phyloP scores from a whole-genome alignment of 2,113 vertebrate genomes.

The Gorsachius goisagi region DNA sequence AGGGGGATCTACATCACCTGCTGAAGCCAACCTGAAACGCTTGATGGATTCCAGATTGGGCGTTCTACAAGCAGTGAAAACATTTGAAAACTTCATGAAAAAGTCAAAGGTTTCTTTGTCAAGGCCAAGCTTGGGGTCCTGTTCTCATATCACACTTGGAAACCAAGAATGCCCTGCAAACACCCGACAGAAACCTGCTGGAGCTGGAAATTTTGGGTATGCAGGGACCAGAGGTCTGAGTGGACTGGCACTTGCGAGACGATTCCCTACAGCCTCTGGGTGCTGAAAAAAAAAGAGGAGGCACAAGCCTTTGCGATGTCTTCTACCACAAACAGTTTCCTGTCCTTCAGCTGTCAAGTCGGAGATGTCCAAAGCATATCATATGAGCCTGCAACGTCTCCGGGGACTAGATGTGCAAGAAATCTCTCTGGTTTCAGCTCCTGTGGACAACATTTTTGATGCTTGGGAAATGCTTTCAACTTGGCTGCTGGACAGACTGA shows the following conservation, averaged over 20 bases:
- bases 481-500: not conserved
- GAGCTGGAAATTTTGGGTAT: not conserved
- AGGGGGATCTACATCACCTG: not conserved
- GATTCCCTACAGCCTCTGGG: not conserved
- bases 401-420: not conserved
- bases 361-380: not conserved
- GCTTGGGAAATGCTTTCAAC: not conserved
- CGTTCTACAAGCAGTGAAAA: not conserved
- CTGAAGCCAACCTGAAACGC: not conserved
- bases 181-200: not conserved
- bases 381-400: not conserved
- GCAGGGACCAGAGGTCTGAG: not conserved
- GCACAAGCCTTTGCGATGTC: not conserved
- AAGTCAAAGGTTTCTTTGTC: not conserved
- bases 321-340: not conserved
- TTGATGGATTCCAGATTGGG: not conserved
- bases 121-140: not conserved
- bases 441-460: not conserved
- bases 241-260: not conserved
- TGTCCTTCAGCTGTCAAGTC: not conserved
- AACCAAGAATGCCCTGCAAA: not conserved
- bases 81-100: not conserved
- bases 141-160: not conserved
- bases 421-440: not conserved
- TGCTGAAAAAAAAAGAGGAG: not conserved